phyloP scores from a whole-genome alignment of 2,888 invertebrate species.

The Sesia apiformis region DNA sequence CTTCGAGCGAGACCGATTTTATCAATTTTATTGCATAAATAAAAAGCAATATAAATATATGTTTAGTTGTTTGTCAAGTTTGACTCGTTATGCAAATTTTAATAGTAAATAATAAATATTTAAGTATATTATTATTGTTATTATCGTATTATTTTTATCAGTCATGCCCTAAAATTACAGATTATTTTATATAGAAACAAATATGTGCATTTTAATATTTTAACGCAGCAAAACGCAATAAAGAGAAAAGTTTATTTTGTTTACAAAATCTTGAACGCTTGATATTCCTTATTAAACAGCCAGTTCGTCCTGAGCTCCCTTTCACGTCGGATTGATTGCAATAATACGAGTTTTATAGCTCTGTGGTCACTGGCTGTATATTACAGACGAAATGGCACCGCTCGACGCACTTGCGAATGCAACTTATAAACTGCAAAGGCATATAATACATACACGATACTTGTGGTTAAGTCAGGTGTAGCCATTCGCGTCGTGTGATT shows the following conservation, averaged over 20 bases:
- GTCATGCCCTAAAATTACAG: background rate
- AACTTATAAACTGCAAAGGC: background rate
- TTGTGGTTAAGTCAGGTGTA: too few species aligned
- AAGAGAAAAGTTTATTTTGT: constrained; percentile 25
- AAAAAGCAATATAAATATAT: background rate
- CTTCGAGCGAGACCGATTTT: background rate
- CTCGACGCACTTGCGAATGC: background rate
- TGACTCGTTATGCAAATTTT: too few species aligned
- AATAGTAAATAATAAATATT: too few species aligned
- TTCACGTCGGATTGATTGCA: background rate
- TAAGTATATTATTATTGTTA: too few species aligned
- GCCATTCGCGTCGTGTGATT: too few species aligned
- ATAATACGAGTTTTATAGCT: constrained; percentile 6
- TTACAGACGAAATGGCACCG: constrained; percentile 19
- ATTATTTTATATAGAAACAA: background rate
- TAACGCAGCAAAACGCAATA: constrained; percentile 6
- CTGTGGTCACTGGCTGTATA: constrained; percentile 4
- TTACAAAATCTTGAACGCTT: constrained; percentile 13
- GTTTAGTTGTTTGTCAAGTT: background rate
- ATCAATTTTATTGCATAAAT: background rate
- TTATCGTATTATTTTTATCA: background rate
- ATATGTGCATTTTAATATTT: too few species aligned
- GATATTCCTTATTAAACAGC: background rate
- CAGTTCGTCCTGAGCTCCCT: constrained; percentile 3
- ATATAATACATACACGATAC: background rate